Conservation (phyloP, 2,797 vertebrate genomes). For the Crenichthys baileyi region DNA sequence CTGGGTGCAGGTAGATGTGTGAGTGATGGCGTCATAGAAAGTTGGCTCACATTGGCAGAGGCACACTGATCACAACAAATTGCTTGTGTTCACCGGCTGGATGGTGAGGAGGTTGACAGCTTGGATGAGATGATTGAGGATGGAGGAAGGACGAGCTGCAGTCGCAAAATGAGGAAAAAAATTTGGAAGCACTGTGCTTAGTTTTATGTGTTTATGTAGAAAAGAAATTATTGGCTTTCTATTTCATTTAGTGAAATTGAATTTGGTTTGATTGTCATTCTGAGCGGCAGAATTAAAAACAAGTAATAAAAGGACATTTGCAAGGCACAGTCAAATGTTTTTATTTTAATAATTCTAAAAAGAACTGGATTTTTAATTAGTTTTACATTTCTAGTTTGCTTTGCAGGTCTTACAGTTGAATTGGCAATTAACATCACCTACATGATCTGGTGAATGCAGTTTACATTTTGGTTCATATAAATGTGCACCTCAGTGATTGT, state of each 20-base stretch:
- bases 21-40: slow-evolving; percentile 49
- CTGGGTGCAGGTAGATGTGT: slow-evolving; percentile 48
- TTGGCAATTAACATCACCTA: neutral
- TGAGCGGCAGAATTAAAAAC: slow-evolving; percentile 22
- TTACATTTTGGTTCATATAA: neutral
- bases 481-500: neutral
- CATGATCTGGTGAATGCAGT: neutral
- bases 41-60: slow-evolving; percentile 57
- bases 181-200: slow-evolving; percentile 37
- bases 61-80: slow-evolving; percentile 58
- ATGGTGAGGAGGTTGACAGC: slow-evolving; percentile 62
- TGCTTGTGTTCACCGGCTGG: slow-evolving; percentile 50
- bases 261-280: slow-evolving; percentile 39
- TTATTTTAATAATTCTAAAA: slow-evolving; percentile 9
- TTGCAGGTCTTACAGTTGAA: neutral
- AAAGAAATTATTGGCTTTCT: slow-evolving; percentile 21
- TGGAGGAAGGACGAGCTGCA: slow-evolving; percentile 46
- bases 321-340: slow-evolving; percentile 13
- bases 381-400: neutral
- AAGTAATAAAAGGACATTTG: slow-evolving; percentile 28
- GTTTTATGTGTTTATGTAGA: slow-evolving; percentile 26
- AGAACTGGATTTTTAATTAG: neutral
- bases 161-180: slow-evolving; percentile 36
- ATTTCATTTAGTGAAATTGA: slow-evolving; percentile 36
- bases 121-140: slow-evolving; percentile 58